Percentiles rank a stretch among this genome's conserved stretches.
Conservation (phyloP, 2,797 vertebrate species). For the Silurus aristotelis region DNA sequence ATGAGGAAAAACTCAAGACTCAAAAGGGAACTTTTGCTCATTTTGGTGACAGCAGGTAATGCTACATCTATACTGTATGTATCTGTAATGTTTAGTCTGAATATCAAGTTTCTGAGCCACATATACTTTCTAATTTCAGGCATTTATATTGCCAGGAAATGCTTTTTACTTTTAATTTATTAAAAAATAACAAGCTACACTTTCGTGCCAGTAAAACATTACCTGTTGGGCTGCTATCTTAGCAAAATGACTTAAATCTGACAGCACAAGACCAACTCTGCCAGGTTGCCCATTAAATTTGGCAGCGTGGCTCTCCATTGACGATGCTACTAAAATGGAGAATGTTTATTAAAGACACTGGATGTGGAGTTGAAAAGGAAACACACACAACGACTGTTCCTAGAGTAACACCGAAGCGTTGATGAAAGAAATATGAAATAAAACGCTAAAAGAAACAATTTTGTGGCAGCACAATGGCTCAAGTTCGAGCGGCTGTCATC, state of each 20-base stretch:
- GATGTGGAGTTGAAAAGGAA: conserved; percentile 6
- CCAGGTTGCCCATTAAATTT: conserved; percentile 51
- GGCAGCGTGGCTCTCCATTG: not conserved
- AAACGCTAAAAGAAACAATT: not conserved
- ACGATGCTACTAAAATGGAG: conserved; percentile 47
- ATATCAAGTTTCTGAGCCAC: not conserved
- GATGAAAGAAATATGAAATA: not conserved
- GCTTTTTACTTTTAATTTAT: conserved; percentile 3
- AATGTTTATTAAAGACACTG: conserved; percentile 50
- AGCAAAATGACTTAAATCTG: conserved; percentile 30
- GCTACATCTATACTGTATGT: no score
- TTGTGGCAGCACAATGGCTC: not conserved
- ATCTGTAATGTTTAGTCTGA: not conserved
- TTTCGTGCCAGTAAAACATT: conserved; percentile 2
- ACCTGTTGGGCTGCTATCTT: not conserved
- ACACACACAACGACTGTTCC: no score
- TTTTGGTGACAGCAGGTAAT: no score
- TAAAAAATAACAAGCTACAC: not conserved
- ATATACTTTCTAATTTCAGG: not conserved
- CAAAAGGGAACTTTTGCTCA: no score
- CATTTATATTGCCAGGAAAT: not conserved
- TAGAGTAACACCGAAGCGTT: not conserved
- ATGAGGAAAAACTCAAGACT: no score
- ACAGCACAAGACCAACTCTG: conserved; percentile 25
- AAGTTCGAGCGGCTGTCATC: not conserved